These are phyloP conservation scores for Anguilla pacifica DNA, from an alignment of 2,797 vertebrate species.

Conservation along the genomic window DNA sequence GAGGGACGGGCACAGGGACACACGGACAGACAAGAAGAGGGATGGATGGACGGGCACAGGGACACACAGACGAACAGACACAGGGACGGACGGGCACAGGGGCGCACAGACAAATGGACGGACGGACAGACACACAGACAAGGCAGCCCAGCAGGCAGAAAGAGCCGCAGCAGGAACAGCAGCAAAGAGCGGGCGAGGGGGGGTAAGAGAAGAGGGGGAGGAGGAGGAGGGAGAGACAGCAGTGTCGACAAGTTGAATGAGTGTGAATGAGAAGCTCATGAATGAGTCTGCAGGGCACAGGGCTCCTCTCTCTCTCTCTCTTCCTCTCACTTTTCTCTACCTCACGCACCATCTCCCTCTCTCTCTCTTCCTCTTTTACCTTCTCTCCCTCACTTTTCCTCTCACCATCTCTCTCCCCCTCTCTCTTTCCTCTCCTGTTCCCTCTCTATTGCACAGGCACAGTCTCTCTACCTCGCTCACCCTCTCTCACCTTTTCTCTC, in stretches of 20 bases:
- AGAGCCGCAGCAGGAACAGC: no score
- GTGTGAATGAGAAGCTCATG: slow-evolving; percentile 48
- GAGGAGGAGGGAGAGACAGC: slow-evolving; percentile 17
- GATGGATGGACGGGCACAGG: no score
- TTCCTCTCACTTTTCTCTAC: slow-evolving; percentile 8
- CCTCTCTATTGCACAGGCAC: slow-evolving; percentile 45
- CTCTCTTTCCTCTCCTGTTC: slow-evolving; percentile 18
- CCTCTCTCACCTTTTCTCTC: no score
- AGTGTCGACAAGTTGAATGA: slow-evolving; percentile 42
- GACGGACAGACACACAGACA: no score
- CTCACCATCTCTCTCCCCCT: background rate
- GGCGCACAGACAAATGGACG: no score
- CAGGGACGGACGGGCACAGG: no score
- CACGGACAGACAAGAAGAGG: no score
- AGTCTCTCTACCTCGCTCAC: no score
- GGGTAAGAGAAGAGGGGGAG: slow-evolving; percentile 30
- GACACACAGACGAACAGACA: no score
- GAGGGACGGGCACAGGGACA: no score
- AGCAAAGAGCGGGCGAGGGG: background rate
- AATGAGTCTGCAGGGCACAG: slow-evolving; percentile 55
- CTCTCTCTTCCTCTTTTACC: slow-evolving; percentile 33
- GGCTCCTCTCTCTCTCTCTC: slow-evolving; percentile 21
- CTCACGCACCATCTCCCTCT: background rate
- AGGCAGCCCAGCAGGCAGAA: no score
- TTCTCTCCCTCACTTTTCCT: slow-evolving; percentile 10